Base-by-base conservation (phyloP, 2,888 invertebrate genomes). In the Nymphalis urticae region DNA sequence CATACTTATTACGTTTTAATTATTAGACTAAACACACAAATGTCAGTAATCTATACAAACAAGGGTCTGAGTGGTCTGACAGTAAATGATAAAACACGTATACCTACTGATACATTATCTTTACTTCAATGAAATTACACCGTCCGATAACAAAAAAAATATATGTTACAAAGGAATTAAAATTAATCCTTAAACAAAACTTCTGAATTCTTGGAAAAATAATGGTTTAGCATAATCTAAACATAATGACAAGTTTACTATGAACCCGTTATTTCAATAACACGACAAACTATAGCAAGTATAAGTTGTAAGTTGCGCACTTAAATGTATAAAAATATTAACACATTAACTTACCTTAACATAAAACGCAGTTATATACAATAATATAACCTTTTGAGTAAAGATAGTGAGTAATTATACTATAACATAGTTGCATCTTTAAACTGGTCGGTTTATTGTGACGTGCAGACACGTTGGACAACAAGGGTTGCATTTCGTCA, bases 401-500 rank as follows among this genome's bases (percentile, higher is more conserved):
- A 32, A 5, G 17, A 47, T 53, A 21, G 27, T 13, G 19, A 50
- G 16, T 54, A 10, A 4, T 21, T 27, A 19, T 19, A 17, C 17
- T 19, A 32, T 1, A 27, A 13, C 48, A 16, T 56, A 17, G 16
- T 21, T 8, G 19, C 17, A 10, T 66, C 54, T 72, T 48, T 54
- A 71, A 67, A 69, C 60, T 64, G 21, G 75, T 70, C 65, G 75
- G 64, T 48, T 76, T 67, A 68, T 72, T 27, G 63, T 73, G 73
- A 73, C 72, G 72, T 74, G 60, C 48, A 62, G 72, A 76, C 73
- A 76, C 76, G 77, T 75, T 75, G 77, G 74, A 75, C 62, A 72
- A 75, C 75, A 77, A 77, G 77, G 82, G 82, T 79, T 81, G 79
- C 53, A 74, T 75, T 79, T 82, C 83, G 79, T 72, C 56, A 64